These are phyloP conservation scores for Melitaea athalia DNA, from an alignment of 2,888 invertebrate species.

Conservation along the genomic window DNA sequence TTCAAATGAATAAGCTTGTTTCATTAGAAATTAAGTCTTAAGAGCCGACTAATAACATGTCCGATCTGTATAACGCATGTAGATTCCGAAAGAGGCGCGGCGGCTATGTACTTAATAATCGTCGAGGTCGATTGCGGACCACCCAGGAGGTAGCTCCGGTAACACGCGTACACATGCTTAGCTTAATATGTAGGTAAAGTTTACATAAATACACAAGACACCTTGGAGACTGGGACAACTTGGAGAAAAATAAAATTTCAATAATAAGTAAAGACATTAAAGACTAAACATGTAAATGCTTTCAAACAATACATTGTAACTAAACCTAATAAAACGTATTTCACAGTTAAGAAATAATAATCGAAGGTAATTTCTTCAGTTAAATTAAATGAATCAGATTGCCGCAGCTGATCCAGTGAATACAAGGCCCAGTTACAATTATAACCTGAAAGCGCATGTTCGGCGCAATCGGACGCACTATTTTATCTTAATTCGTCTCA, in stretches of 20 bases:
- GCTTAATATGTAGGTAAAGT: slow-evolving; percentile 41
- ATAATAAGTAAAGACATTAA: too few species aligned
- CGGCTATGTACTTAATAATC: slow-evolving; percentile 68
- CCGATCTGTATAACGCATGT: slow-evolving; percentile 31
- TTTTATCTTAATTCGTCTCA: slow-evolving; percentile 75
- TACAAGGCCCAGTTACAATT: slow-evolving; percentile 28
- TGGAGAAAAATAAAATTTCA: too few species aligned
- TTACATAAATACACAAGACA: slow-evolving; percentile 38
- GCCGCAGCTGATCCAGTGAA: slow-evolving; percentile 27
- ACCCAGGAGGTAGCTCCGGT: slow-evolving; percentile 64
- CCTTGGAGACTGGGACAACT: slow-evolving; percentile 42
- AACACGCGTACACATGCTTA: slow-evolving; percentile 55
- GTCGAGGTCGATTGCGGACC: slow-evolving; percentile 71
- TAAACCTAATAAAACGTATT: neutral
- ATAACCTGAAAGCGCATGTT: slow-evolving; percentile 61
- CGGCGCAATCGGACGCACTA: slow-evolving; percentile 51
- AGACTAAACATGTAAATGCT: too few species aligned
- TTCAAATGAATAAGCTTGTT: neutral
- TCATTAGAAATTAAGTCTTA: slow-evolving; percentile 11
- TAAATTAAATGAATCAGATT: slow-evolving; percentile 30
- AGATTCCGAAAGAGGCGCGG: slow-evolving; percentile 42
- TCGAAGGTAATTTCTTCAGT: slow-evolving; percentile 22
- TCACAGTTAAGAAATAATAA: slow-evolving; percentile 16
- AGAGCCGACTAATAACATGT: slow-evolving; percentile 33
- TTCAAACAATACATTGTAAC: neutral